Base-by-base conservation (phyloP, 1,140 invertebrate species). In the Bombus ignitus region DNA sequence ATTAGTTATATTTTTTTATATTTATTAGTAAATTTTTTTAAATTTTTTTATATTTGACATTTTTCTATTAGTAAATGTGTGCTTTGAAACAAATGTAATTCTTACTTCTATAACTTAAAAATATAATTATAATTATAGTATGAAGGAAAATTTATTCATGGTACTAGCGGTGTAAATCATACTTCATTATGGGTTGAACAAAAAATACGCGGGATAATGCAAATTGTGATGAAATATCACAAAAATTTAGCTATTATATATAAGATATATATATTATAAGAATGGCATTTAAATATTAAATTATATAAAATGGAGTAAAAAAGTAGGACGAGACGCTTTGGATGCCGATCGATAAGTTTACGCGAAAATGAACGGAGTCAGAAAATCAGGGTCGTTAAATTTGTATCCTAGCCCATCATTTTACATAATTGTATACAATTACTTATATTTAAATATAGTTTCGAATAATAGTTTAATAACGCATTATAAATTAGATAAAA, bases 261-360 rank as follows among this genome's bases (percentile, higher is more conserved):
- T 44, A 47, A 47, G 44, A 47, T 18, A 47, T 8, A 47, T 25
- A 25, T 9, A 10, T 44, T 0, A 15, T 22, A 22, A 4, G 77
- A 74, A 66, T 68, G 37, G 6, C 22, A n/a, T 42, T n/a, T 85
- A 47, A 32, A 79, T 87, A 73, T 85, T 32, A 44, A 62, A 72
- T 80, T 47, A 28, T 37, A 65, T 42, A 80, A 80, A 73, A 71
- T 84, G 39, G 44, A 77, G 57, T 44, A 80, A 73, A 79, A 80
- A 73, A 72, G 39, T 80, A 59, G 76, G 42, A 80, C 78, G 42
- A 62, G 77, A 80, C 53, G 68, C 76, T 80, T 72, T 53, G 35
- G 47, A 85, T 72, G 39, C 66, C 68, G 76, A 85, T 85, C 83
- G 72, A 85, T 85, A 85, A 85, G 28, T 59, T 85, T 70, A 62